A percentile compares a stretch with the other conserved stretches of the same genome.
These are phyloP conservation scores for Brevimyrus niger DNA, from an alignment of 2,113 vertebrate species.

Conservation along the genomic window DNA sequence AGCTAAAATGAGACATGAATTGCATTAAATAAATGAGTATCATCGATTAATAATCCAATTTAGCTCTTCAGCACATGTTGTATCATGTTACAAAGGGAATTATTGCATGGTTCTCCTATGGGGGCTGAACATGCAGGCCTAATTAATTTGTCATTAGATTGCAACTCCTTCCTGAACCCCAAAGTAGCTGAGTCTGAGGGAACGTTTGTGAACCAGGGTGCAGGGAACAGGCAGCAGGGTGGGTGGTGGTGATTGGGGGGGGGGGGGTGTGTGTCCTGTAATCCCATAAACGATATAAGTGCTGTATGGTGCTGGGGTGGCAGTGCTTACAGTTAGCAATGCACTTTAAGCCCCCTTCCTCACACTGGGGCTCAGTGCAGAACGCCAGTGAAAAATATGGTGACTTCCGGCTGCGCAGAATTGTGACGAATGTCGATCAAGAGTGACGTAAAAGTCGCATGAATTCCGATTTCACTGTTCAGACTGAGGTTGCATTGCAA, in stretches of 20 bases:
- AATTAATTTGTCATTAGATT: constrained; percentile 13
- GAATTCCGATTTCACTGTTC: too few relatives aligned
- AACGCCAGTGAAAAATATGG: background rate
- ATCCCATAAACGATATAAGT: background rate
- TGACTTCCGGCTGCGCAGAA: too few relatives aligned
- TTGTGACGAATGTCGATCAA: too few relatives aligned
- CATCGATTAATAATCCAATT: constrained; percentile 9
- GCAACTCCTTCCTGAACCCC: constrained; percentile 13
- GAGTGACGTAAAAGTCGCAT: too few relatives aligned
- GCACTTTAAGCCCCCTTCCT: background rate
- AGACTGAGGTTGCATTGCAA: too few relatives aligned
- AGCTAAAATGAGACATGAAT: constrained; percentile 11
- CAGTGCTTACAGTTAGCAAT: background rate
- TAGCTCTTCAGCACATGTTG: constrained; percentile 6
- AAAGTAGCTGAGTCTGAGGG: constrained; percentile 13
- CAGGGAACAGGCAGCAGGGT: background rate
- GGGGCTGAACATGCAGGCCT: background rate
- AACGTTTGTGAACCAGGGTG: background rate
- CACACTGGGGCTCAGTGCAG: background rate
- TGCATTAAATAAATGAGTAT: constrained; percentile 1
- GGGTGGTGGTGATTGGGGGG: too few relatives aligned
- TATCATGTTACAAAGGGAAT: background rate
- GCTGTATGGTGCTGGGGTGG: background rate
- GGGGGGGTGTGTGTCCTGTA: background rate
- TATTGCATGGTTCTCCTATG: background rate